Conservation (phyloP, 1,140 invertebrate species). For the Trialeurodes vaporariorum region DNA sequence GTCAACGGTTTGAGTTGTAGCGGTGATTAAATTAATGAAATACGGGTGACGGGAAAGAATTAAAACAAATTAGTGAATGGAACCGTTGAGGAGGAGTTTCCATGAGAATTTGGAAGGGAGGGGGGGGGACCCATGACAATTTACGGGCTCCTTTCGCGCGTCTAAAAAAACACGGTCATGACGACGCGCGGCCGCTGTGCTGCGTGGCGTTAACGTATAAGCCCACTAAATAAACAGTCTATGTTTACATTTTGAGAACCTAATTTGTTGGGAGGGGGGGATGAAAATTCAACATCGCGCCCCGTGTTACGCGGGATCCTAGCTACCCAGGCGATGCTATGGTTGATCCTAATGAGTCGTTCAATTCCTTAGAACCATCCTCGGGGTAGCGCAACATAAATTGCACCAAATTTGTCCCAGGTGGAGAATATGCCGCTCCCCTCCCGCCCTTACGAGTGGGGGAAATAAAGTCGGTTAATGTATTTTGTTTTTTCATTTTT, state of each 20-base stretch:
- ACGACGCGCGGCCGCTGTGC: background rate
- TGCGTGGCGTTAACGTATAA: background rate
- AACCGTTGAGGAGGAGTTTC: background rate
- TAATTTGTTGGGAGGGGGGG: background rate
- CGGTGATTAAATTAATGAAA: background rate
- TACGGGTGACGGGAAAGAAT: background rate
- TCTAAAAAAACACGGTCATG: conserved; percentile 1
- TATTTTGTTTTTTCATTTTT: too few relatives aligned
- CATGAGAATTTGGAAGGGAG: background rate
- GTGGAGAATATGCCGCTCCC: too few relatives aligned
- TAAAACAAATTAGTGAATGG: background rate
- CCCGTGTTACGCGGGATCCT: too few relatives aligned
- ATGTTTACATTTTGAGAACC: background rate
- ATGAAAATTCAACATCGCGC: background rate
- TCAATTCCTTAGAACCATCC: too few relatives aligned
- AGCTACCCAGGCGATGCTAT: too few relatives aligned
- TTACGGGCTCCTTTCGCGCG: background rate
- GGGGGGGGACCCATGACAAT: background rate
- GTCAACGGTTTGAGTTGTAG: background rate
- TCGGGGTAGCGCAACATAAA: too few relatives aligned
- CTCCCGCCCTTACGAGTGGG: too few relatives aligned
- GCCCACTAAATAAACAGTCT: too few relatives aligned
- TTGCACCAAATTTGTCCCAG: too few relatives aligned
- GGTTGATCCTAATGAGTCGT: too few relatives aligned
- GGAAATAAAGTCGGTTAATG: too few relatives aligned